Evolutionary conservation across 2,888 invertebrate species (phyloP).

Genomic region (Chalcis sispes): DNA sequence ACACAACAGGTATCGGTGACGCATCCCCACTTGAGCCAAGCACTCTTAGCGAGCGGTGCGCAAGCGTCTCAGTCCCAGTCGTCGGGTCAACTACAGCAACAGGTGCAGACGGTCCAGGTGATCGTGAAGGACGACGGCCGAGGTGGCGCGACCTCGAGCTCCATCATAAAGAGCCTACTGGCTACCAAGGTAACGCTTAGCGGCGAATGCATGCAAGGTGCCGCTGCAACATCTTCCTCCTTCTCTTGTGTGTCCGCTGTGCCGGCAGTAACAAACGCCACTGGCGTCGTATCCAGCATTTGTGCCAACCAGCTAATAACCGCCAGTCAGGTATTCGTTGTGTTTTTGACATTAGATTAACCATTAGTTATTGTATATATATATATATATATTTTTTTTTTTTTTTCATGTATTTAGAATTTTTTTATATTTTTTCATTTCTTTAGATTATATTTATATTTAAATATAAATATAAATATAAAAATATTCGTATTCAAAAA

Average conservation of each 20-base stretch:
- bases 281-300: constrained; percentile 76
- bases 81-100: constrained; percentile 60
- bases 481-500: too few relatives aligned
- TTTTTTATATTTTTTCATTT: not conserved
- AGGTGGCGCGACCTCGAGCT: constrained; percentile 80
- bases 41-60: constrained; percentile 77
- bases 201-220: constrained; percentile 78
- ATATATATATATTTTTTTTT: constrained; percentile 5
- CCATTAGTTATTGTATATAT: constrained; percentile 22
- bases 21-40: constrained; percentile 81
- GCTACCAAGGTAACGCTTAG: constrained; percentile 90
- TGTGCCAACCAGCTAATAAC: constrained; percentile 76
- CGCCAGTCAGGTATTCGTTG: constrained; percentile 73
- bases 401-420: not conserved
- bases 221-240: constrained; percentile 74
- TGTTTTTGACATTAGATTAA: constrained; percentile 48
- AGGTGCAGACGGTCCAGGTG: constrained; percentile 68
- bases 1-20: constrained; percentile 78
- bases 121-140: constrained; percentile 72
- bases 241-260: constrained; percentile 74
- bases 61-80: constrained; percentile 72
- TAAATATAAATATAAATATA: too few relatives aligned
- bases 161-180: constrained; percentile 94
- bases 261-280: constrained; percentile 76
- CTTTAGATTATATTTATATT: too few relatives aligned